These are phyloP conservation scores for Fukomys damarensis DNA, from an alignment of 2,113 vertebrate species.

Conservation along the genomic window DNA sequence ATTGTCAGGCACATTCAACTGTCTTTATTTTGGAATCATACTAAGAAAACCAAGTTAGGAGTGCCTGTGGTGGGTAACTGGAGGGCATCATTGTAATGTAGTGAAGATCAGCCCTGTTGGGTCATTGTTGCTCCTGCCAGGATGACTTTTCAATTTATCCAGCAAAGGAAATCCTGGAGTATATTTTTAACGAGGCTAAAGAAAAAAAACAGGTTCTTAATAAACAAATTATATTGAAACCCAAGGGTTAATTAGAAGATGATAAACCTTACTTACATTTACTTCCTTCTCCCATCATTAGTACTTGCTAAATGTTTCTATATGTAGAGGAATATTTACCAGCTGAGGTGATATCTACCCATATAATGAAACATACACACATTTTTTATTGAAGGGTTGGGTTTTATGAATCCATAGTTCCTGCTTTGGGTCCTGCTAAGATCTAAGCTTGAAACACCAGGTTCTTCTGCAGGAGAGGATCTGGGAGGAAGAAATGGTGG, in stretches of 20 bases:
- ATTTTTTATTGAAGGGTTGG: not conserved
- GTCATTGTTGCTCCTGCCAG: not conserved
- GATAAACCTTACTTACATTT: not conserved
- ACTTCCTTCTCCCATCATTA: not conserved
- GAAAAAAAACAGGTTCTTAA: constrained; percentile 30
- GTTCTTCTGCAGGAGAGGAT: not conserved
- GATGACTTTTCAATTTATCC: not conserved
- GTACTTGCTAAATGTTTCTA: not conserved
- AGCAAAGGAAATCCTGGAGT: not conserved
- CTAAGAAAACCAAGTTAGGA: not conserved
- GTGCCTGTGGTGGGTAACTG: not conserved
- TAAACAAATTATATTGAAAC: constrained; percentile 37
- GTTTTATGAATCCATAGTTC: not conserved
- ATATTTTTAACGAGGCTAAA: not conserved
- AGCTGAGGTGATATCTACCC: not conserved
- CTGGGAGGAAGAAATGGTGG: not conserved
- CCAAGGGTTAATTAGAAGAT: not conserved
- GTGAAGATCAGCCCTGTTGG: not conserved
- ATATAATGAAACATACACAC: not conserved
- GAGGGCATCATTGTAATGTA: not conserved
- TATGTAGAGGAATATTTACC: not conserved
- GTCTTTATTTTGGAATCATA: constrained; percentile 39
- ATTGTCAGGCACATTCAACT: not conserved
- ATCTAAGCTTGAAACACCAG: not conserved
- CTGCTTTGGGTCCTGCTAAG: not conserved